Evolutionary conservation across 2,797 vertebrate genomes (phyloP), one percentile per base, ranked within the genome.

Genomic region (Chrysocyon brachyurus): DNA sequence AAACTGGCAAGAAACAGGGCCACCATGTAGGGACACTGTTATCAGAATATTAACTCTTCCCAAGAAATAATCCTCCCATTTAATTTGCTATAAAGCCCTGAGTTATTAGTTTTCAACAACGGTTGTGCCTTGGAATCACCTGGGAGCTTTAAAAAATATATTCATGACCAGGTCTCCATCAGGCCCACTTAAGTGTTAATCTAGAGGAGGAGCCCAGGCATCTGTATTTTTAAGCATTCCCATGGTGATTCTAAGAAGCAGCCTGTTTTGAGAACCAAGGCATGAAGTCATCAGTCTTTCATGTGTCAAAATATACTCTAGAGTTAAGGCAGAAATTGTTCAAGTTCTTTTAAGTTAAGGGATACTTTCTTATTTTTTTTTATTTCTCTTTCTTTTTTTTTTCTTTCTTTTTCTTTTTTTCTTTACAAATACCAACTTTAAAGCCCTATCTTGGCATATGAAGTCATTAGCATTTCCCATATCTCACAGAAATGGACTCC

Each of bases 361-460:
- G 4, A 14, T 16, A 77, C 19, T 54, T 89, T 57, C 31, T 72
- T 54, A 24, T 33, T 5, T 6, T 1, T 33, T 21, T n/a, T 46
- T 14, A 12, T 77, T 28, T 5, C 1, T 86, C 54, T 73, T 17
- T 75, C 12, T n/a, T 17, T 6, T 5, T 1, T n/a, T 12, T 24
- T 70, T 12, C 16, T 82, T 36, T 6, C 1, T 73, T 68, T 75
- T 31, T 64, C 12, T 11, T 17, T 77, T 77, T 22, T 36, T 66
- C 87, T 8, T 40, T 66, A 87, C 33, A 90, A 97, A 95, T 87
- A 12, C 21, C 49, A 96, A 91, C 57, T 59, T 91, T 86, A 96
- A 93, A 81, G 73, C 16, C 77, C 28, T 40, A 19, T 61, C 21
- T 77, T 84, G 24, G 6, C 66, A 87, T 26, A 64, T 22, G 16